Percentiles rank a stretch among this genome's conserved stretches.
phyloP scores from a whole-genome alignment of 2,113 vertebrate genomes.

The Carassius carassius region DNA sequence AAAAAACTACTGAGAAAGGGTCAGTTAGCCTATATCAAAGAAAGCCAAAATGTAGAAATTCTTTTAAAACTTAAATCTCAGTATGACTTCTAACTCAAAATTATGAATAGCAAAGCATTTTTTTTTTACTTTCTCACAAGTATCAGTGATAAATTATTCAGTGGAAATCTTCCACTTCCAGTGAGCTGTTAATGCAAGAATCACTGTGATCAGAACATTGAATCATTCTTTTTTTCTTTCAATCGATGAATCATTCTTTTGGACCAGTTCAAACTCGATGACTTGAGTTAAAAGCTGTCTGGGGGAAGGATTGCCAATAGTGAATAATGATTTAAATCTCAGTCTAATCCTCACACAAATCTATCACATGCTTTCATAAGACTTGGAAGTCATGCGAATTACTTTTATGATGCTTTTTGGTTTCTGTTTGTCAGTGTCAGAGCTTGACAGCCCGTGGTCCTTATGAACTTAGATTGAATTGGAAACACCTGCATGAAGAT shows the following conservation, averaged over 20 bases:
- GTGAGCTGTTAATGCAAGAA: neutral
- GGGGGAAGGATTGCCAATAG: neutral
- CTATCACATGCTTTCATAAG: neutral
- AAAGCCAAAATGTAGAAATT: too few species aligned
- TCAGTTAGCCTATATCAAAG: too few species aligned
- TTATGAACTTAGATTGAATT: too few species aligned
- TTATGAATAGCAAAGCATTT: too few species aligned
- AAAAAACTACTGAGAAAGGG: too few species aligned
- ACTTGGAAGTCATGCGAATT: neutral
- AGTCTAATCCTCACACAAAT: neutral
- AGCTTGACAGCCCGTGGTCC: neutral
- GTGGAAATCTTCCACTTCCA: neutral
- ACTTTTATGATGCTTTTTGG: neutral
- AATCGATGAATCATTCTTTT: neutral
- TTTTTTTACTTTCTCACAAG: too few species aligned
- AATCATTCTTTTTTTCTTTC: neutral
- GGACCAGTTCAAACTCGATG: neutral
- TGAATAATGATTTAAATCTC: conserved; percentile 3
- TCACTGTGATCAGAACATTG: neutral
- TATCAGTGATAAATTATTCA: neutral
- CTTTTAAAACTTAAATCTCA: too few species aligned
- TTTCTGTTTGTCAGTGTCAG: neutral
- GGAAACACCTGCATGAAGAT: too few species aligned
- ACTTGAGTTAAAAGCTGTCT: neutral
- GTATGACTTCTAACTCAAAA: too few species aligned